A percentile compares a stretch with the other conserved stretches of the same genome.
Conservation (phyloP, 2,797 vertebrate species). For the Cyprinella venusta region DNA sequence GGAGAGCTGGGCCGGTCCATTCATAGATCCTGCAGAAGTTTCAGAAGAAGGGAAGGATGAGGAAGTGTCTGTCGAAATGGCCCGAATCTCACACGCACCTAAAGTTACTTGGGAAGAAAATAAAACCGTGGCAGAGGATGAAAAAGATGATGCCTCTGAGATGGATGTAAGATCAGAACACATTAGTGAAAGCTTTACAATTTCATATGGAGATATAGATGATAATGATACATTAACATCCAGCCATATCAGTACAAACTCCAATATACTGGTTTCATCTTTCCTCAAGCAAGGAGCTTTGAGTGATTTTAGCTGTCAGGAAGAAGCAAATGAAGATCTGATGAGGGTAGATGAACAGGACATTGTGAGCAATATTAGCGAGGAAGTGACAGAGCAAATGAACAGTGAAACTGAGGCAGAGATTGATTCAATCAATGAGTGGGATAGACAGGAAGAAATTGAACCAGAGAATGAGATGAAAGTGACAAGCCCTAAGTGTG, state of each 20-base stretch:
- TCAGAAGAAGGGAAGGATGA: conserved; percentile 56
- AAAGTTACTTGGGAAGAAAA: conserved; percentile 56
- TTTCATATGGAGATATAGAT: conserved; percentile 59
- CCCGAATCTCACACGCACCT: conserved; percentile 55
- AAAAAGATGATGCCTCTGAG: conserved; percentile 37
- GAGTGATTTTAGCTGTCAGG: conserved; percentile 30
- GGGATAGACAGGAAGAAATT: conserved; percentile 31
- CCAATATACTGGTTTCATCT: conserved; percentile 23
- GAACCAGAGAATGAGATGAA: conserved; percentile 31
- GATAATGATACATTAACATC: conserved; percentile 32
- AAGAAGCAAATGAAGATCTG: conserved; percentile 46
- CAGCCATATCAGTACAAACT: conserved; percentile 41
- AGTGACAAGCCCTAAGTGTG: not conserved
- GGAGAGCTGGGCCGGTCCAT: conserved; percentile 41
- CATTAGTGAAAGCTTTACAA: conserved; percentile 54
- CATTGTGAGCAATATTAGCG: conserved; percentile 67
- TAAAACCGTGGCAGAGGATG: conserved; percentile 43
- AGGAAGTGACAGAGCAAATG: conserved; percentile 37
- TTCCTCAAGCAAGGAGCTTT: conserved; percentile 26
- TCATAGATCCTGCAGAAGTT: conserved; percentile 34
- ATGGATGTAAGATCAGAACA: conserved; percentile 53
- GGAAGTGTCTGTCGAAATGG: conserved; percentile 52
- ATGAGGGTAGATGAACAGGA: conserved; percentile 69
- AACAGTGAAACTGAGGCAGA: conserved; percentile 56
- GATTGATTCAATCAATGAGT: conserved; percentile 23